Evolutionary conservation across 2,888 invertebrate genomes (phyloP), one percentile per base, ranked within the genome.

Genomic region (Biston betularia): DNA sequence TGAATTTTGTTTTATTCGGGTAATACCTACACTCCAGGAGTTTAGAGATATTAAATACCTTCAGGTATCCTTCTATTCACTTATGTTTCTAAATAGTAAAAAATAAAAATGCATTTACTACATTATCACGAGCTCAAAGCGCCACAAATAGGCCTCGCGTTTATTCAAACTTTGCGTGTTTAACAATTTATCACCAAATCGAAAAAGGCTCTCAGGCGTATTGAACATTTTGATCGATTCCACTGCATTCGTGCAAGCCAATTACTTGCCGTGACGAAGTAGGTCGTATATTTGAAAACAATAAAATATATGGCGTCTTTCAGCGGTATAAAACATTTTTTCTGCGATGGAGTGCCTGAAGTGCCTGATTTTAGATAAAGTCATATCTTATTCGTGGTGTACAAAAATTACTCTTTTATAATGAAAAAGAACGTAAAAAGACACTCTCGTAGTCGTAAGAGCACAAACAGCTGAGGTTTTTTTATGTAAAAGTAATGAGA

Each of bases 191-290:
- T 68, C 63, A 68, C 55, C 55, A 60, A 68, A 68, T 68, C 67
- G 67, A 63, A 68, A 63, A 68, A 63, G 50, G 63, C 67, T 68
- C 63, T 68, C 67, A 59, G 50, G 48, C 15, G 55, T 68, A 68
- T 63, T 68, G 59, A 68, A 68, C 63, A 56, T 63, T 66, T 68
- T 63, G 67, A 68, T 68, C 63, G 58, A 63, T 63, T 33, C 34
- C 59, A 59, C 49, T 63, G 67, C 67, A 59, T 59, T 67, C 67
- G 67, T 63, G 67, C 67, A 59, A 55, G 59, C 59, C 67, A 67
- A 63, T 63, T 59, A 63, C 55, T 59, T 56, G 63, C 34, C 55
- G 55, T 59, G 67, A 54, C 50, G 33, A 60, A 59, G 65, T 64
- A 56, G 57, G 49, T 54, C 48, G 54, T 59, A 45, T 55, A 53